Evolutionary conservation across 2,888 invertebrate species (phyloP).

Genomic region (Drosophila diplacantha): DNA sequence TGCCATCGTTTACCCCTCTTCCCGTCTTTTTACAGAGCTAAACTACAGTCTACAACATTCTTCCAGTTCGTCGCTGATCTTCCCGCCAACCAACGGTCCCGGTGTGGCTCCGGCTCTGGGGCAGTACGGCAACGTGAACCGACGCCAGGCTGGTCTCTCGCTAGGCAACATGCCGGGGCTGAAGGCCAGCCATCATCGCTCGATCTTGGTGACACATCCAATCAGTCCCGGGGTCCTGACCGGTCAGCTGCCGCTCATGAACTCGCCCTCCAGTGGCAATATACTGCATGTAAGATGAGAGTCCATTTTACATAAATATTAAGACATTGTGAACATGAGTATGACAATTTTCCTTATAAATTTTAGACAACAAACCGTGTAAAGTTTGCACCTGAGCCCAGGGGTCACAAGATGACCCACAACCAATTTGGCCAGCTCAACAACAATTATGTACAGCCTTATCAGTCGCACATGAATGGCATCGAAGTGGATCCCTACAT

Average conservation of each 20-base stretch:
- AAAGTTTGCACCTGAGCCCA: slow-evolving; percentile 77
- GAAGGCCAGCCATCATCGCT: slow-evolving; percentile 64
- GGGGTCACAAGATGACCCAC: slow-evolving; percentile 66
- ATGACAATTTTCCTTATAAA: not conserved
- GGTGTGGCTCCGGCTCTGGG: slow-evolving; percentile 79
- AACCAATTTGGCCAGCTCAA: slow-evolving; percentile 46
- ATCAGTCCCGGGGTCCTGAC: slow-evolving; percentile 69
- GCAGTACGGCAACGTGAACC: slow-evolving; percentile 74
- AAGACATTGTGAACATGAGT: not conserved
- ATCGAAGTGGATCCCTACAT: slow-evolving; percentile 64
- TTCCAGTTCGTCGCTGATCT: slow-evolving; percentile 78
- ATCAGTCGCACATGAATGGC: slow-evolving; percentile 48
- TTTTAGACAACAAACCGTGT: slow-evolving; percentile 74
- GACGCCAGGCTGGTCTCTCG: slow-evolving; percentile 77
- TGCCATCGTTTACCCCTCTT: slow-evolving; percentile 58
- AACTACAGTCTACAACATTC: slow-evolving; percentile 79
- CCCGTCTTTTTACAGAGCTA: slow-evolving; percentile 76
- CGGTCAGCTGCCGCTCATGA: slow-evolving; percentile 75
- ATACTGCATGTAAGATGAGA: slow-evolving; percentile 80
- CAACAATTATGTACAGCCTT: slow-evolving; percentile 59
- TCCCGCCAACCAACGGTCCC: slow-evolving; percentile 63
- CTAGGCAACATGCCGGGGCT: slow-evolving; percentile 70
- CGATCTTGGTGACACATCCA: slow-evolving; percentile 77
- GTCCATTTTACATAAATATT: not conserved
- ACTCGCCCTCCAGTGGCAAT: slow-evolving; percentile 86